Conservation (phyloP, 2,113 vertebrate genomes). For the Struthio camelus region DNA sequence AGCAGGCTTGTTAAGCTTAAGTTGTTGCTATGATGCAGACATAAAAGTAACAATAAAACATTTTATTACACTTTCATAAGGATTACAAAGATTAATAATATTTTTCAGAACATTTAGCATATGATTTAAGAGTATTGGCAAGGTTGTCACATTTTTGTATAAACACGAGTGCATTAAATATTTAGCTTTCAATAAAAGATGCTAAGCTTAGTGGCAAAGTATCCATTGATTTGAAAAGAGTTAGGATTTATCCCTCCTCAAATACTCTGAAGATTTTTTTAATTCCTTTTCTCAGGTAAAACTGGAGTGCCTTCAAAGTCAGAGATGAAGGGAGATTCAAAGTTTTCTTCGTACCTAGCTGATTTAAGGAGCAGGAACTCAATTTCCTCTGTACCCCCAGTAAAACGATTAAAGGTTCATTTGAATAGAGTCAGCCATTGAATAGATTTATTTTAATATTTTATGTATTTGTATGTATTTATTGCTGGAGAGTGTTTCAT, state of each 20-base stretch:
- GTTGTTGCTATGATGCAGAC: neutral
- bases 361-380: constrained; percentile 89
- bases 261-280: constrained; percentile 9
- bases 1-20: neutral
- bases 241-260: neutral
- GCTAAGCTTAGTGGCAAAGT: neutral
- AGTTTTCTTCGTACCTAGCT: constrained; percentile 85
- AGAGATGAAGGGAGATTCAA: constrained; percentile 70
- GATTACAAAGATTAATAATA: neutral
- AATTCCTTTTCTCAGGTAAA: constrained; percentile 84
- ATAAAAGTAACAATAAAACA: neutral
- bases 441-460: neutral
- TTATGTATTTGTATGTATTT: neutral
- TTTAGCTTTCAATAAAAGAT: neutral
- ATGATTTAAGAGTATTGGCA: neutral
- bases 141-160: neutral
- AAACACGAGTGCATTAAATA: neutral
- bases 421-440: neutral
- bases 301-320: constrained; percentile 82
- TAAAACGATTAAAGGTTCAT: constrained; percentile 90
- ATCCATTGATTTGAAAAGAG: neutral
- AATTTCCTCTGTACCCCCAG: constrained; percentile 81
- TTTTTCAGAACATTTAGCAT: neutral
- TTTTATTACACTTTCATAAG: neutral
- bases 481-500: neutral